Evolutionary conservation across 1,140 invertebrate genomes (phyloP), one percentile per base, ranked within the genome.

Genomic region (Solenopsis invicta): DNA sequence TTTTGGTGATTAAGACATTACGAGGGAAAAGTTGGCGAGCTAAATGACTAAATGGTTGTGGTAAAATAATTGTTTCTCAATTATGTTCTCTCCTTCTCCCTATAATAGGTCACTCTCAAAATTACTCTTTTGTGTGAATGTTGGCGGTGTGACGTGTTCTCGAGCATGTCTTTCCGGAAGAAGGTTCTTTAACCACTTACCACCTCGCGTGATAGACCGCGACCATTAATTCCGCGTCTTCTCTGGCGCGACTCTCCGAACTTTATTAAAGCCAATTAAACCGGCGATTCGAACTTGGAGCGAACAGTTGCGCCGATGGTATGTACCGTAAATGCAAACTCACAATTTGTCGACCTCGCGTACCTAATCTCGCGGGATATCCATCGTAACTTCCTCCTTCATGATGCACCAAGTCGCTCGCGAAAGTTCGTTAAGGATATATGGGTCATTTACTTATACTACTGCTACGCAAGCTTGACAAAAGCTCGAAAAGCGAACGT

Each of bases 181-280:
- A 77, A 69, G 72, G 52, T 76, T 87, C 67, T 61, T 90, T 81
- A 90, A 90, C 64, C 75, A 84, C 78, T 78, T 41, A 76, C 21
- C 56, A 34, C 52, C 41, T 69, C 21, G 50, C 52, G 64, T 62
- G 45, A 72, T 80, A 52, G 50, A 48, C 37, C 67, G 52, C 24
- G n/a, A 71, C 37, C 50, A 37, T 87, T 87, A 86, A 87, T 64
- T 85, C 54, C n/a, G 41, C 59, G 77, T 88, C 75, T 88, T 90
- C 84, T 80, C 74, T 48, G 45, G 21, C n/a, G 56, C 50, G 41
- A 76, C 72, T 52, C 45, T 10, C 74, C 54, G 56, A 77, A 86
- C 89, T 90, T 90, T 90, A 90, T 90, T 90, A 90, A 90, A 66
- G 88, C 88, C 88, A 90, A 90, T 90, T 89, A 90, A 90, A 85